Evolutionary conservation across 2,888 invertebrate species (phyloP).

Genomic region (Oligia latruncula): DNA sequence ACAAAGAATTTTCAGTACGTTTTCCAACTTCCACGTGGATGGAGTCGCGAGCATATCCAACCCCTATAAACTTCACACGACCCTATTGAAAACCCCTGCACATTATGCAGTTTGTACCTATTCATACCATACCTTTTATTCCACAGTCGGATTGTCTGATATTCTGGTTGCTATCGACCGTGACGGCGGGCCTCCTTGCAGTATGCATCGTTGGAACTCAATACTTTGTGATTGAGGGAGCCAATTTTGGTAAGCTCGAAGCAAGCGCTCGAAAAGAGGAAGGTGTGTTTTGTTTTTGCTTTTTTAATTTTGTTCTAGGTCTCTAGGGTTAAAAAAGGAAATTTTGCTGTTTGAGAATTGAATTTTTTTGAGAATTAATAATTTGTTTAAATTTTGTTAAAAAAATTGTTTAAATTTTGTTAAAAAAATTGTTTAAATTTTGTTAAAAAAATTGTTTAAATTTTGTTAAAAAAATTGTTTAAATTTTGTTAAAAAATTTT

Average conservation of each 20-base stretch:
- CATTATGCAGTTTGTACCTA: background rate
- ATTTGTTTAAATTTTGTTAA: background rate
- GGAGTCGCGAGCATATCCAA: background rate
- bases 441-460: too few species aligned
- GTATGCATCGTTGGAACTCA: constrained; percentile 92
- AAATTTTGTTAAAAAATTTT: background rate
- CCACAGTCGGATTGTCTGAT: constrained; percentile 91
- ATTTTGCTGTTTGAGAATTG: constrained; percentile 34
- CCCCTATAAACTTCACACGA: constrained; percentile 1
- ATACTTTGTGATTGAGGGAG: constrained; percentile 92
- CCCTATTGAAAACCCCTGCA: constrained; percentile 3
- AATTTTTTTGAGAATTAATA: background rate
- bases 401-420: background rate
- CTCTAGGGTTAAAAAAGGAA: constrained; percentile 36
- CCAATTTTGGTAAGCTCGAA: constrained; percentile 90
- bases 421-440: background rate
- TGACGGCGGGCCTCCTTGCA: constrained; percentile 91
- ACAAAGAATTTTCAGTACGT: background rate
- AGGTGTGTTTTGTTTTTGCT: constrained; percentile 84
- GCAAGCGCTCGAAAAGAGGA: constrained; percentile 83
- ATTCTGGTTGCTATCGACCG: constrained; percentile 91
- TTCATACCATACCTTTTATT: constrained; percentile 59
- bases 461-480: too few species aligned
- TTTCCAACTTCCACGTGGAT: background rate
- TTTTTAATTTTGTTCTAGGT: constrained; percentile 62